Evolutionary conservation across 2,888 invertebrate species (phyloP).

Genomic region (Chloromyia formosa): DNA sequence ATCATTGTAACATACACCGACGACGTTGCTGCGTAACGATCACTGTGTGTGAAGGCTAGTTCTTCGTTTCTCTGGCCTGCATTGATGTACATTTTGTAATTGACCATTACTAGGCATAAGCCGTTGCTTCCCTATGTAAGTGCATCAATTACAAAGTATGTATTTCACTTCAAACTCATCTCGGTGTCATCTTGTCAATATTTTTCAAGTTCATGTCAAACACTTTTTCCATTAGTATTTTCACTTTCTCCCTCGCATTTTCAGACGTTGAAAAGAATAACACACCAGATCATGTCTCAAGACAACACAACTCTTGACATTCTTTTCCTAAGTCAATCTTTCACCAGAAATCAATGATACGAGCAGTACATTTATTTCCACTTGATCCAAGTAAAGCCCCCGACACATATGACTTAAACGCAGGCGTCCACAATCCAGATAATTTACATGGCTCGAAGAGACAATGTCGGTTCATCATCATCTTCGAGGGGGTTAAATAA

Average conservation of each 20-base stretch:
- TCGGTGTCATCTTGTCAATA: no score
- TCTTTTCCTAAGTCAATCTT: not conserved
- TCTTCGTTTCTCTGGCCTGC: no score
- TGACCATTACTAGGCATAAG: no score
- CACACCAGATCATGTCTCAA: not conserved
- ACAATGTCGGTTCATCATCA: not conserved
- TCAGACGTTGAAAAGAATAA: no score
- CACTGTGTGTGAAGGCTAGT: not conserved
- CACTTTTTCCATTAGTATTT: not conserved
- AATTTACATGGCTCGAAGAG: no score
- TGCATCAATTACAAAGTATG: no score
- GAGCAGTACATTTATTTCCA: not conserved
- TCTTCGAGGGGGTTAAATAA: slow-evolving; percentile 44
- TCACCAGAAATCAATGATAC: not conserved
- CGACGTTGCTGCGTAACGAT: not conserved
- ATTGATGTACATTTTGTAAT: no score
- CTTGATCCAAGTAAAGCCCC: not conserved
- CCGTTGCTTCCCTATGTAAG: no score
- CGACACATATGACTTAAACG: no score
- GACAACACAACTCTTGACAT: slow-evolving; percentile 3
- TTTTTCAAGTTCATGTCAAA: not conserved
- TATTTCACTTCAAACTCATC: no score
- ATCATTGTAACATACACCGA: no score
- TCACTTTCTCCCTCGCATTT: not conserved
- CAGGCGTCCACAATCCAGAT: not conserved